Evolutionary conservation across 1,140 invertebrate genomes (phyloP), one percentile per base, ranked within the genome.

Genomic region (Notospermus geniculatus): DNA sequence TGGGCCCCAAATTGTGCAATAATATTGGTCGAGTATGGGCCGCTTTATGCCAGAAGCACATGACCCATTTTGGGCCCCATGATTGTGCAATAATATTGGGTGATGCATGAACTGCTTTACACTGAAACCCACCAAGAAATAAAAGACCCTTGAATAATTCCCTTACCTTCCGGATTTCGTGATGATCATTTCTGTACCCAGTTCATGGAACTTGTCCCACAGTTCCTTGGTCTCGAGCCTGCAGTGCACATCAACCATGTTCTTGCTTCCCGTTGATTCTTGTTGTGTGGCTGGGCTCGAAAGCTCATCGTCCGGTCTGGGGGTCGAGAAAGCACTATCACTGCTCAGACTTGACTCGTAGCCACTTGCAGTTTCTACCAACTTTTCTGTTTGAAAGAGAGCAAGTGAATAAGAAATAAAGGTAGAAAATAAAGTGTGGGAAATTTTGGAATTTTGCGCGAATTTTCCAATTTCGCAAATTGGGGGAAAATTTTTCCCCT

Each of bases 131-230:
- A n/a, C n/a, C n/a, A n/a, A n/a, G n/a, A n/a, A n/a, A n/a, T n/a
- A n/a, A n/a, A n/a, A n/a, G n/a, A n/a, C n/a, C n/a, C n/a, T n/a
- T n/a, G n/a, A n/a, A n/a, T n/a, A n/a, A n/a, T n/a, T n/a, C n/a
- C n/a, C 91, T 90, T 87, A 98, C 95, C 96, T 90, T 84, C 96
- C 96, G 80, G 94, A 96, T 83, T 98, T 98, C 67, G 97, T 99
- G 85, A 99, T 98, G 81, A 99, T 97, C 97, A 99, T 99, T 65
- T 98, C 97, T 60, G 96, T 99, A 73, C 95, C 95, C 56, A 98
- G 87, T 79, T 97, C 94, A 84, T 97, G 93, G 80, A 99, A 99
- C 84, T 97, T 96, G 83, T 97, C 93, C 97, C 97, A 99, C 63
- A 98, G 86, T 75, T 99, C 96, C 59, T 79, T 78, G 0, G 79